Base-by-base conservation (phyloP, 2,113 vertebrate species). In the Ursus arctos region DNA sequence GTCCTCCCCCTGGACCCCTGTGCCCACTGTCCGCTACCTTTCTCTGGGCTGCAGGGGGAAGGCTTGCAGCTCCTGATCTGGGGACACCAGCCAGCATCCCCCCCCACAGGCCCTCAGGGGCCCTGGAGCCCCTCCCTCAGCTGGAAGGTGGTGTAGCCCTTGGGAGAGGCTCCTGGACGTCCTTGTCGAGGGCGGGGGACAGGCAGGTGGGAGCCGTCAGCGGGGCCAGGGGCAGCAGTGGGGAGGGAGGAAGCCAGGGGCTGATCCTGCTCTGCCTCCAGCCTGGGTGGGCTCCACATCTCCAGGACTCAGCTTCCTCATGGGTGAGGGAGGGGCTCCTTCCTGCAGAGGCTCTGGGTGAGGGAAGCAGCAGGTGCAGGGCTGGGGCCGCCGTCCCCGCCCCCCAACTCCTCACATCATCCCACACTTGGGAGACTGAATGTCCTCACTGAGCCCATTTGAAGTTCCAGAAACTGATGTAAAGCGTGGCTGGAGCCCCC, bases 291-390 rank as follows among this genome's bases (percentile, higher is more conserved):
- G 24, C 43, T 47, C 26, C 43, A 1, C 15, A 4, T 76, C 43
- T 43, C 24, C 43, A 10, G 74, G 74, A 76, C 74, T 31, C 74
- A 2, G 72, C 31, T 76, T 49, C 74, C 14, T 28, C 26, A 3
- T 8, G 6, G 5, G 76, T 2, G 0, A 0, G 7, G 31, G 7
- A 53, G 47, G 36, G 63, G 14, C 47, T 5, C 21, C 63, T 1
- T n/a, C 63, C n/a, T 31, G 24, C n/a, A 8, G 51, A 18, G 51
- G 11, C 21, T 43, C 69, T 19, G 6, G 14, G 79, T 13, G 63
- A 11, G 9, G 33, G 74, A 14, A 76, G 74, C 57, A 7, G 40
- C 53, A 31, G 26, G 61, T 1, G 36, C 71, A 26, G 36, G 71
- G 59, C 28, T 33, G 40, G 26, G 61, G 43, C 24, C 31, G 0